Evolutionary conservation across 2,888 invertebrate species (phyloP).

Genomic region (Diplazon laetatorius): DNA sequence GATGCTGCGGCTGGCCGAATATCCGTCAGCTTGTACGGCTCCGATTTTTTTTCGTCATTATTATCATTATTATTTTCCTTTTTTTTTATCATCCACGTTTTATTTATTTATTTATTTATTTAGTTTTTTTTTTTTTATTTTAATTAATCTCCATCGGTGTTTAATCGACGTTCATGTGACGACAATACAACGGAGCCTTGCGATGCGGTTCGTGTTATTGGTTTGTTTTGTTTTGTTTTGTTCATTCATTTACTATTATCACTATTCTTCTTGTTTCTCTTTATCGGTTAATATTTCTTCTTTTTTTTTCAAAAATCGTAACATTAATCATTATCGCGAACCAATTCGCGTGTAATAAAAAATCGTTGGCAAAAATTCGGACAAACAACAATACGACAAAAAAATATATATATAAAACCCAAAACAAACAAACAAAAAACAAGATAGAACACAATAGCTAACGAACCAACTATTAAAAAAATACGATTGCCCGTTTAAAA

Average conservation of each 20-base stretch:
- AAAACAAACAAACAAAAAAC: no score
- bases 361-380: slow-evolving; percentile 15
- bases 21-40: slow-evolving; percentile 50
- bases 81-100: no score
- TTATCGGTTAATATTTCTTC: background rate
- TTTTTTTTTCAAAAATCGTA: slow-evolving; percentile 16
- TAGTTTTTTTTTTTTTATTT: no score
- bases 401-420: no score
- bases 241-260: background rate
- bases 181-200: no score
- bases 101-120: no score
- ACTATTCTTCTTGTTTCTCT: no score
- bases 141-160: slow-evolving; percentile 6
- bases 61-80: no score
- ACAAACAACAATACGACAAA: slow-evolving; percentile 16
- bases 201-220: no score
- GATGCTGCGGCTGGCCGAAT: slow-evolving; percentile 66
- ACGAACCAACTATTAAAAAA: slow-evolving; percentile 37
- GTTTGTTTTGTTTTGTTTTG: slow-evolving; percentile 8
- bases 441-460: no score
- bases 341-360: slow-evolving; percentile 14
- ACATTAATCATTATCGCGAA: slow-evolving; percentile 27
- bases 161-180: background rate
- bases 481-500: slow-evolving; percentile 48
- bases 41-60: background rate